Percentiles rank a stretch among this genome's conserved stretches.
Evolutionary conservation across 1,140 invertebrate species (phyloP).

Genomic region (Elymnias hypermnestra): DNA sequence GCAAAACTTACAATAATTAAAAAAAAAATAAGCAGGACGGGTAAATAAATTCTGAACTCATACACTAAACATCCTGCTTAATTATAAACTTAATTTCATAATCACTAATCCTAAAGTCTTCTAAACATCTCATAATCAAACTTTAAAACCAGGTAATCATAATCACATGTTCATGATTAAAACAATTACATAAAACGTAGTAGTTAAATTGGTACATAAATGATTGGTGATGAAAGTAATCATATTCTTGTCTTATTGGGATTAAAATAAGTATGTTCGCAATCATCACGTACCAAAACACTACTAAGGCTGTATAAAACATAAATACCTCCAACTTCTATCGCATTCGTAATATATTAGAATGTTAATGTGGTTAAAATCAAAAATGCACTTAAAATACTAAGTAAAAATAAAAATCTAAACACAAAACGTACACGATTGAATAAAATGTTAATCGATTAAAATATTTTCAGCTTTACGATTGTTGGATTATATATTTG

Average conservation of each 20-base stretch:
- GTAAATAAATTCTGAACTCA: slow-evolving; percentile 32
- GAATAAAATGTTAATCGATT: slow-evolving; percentile 35
- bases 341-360: slow-evolving; percentile 56
- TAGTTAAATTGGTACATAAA: slow-evolving; percentile 56
- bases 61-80: slow-evolving; percentile 13
- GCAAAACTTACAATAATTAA: slow-evolving; percentile 39
- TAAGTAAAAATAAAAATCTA: slow-evolving; percentile 32
- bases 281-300: slow-evolving; percentile 39
- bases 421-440: slow-evolving; percentile 29
- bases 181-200: slow-evolving; percentile 48
- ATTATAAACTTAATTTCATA: slow-evolving; percentile 33
- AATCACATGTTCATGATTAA: slow-evolving; percentile 72
- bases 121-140: slow-evolving; percentile 58
- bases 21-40: slow-evolving; percentile 23
- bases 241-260: too few species aligned
- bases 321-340: slow-evolving; percentile 33
- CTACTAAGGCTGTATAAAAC: slow-evolving; percentile 32
- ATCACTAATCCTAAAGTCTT: slow-evolving; percentile 37
- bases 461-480: slow-evolving; percentile 26
- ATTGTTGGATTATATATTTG: slow-evolving; percentile 6
- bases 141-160: slow-evolving; percentile 55
- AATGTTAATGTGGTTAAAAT: slow-evolving; percentile 72
- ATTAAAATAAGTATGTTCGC: too few species aligned
- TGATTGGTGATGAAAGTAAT: slow-evolving; percentile 23
- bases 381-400: slow-evolving; percentile 59